A percentile compares a stretch with the other conserved stretches of the same genome.
Conservation (phyloP, 2,113 vertebrate species). For the Tympanuchus pallidicinctus region DNA sequence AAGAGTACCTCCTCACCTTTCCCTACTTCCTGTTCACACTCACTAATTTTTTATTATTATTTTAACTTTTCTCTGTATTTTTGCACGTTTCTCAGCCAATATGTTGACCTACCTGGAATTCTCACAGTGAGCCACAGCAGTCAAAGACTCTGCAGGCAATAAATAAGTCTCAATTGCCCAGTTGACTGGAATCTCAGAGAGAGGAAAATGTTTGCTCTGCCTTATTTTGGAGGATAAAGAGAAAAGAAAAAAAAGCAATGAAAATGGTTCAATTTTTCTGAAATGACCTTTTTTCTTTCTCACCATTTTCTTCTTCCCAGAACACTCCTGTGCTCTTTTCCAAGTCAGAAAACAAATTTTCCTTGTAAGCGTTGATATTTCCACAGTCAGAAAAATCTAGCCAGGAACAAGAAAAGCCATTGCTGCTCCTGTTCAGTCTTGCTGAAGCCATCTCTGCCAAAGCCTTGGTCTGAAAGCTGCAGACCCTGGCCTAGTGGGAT, state of each 20-base stretch:
- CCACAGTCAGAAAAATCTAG: neutral
- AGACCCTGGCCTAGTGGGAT: neutral
- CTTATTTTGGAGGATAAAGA: neutral
- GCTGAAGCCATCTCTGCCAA: neutral
- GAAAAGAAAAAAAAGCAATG: too few species aligned
- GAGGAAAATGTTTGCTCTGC: neutral
- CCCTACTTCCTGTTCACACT: neutral
- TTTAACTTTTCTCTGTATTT: neutral
- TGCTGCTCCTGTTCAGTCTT: neutral
- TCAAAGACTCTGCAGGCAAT: neutral
- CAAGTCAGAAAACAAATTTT: neutral
- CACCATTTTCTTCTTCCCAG: neutral
- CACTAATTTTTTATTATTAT: neutral
- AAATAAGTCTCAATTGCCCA: neutral
- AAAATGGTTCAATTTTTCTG: neutral
- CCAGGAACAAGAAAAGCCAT: neutral
- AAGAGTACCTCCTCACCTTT: neutral
- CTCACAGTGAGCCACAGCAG: neutral
- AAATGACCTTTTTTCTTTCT: neutral
- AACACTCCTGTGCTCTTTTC: neutral
- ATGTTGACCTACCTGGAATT: neutral
- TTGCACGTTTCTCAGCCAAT: neutral
- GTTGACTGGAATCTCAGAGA: accelerated
- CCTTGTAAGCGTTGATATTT: neutral
- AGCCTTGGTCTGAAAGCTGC: neutral